These are phyloP conservation scores for Mamestra configurata DNA, from an alignment of 1,140 invertebrate species.

Conservation along the genomic window DNA sequence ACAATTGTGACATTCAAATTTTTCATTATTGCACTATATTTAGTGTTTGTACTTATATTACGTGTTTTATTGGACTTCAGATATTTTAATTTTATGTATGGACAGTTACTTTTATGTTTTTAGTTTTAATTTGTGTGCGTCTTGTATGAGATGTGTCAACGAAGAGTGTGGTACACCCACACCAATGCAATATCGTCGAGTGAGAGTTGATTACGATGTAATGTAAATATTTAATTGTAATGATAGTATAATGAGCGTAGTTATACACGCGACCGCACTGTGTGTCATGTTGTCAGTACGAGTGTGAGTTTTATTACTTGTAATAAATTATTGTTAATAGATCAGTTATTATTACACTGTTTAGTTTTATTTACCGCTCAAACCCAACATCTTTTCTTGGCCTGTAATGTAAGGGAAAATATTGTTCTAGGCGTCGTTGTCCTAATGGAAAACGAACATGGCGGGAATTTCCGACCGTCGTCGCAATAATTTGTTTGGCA, in stretches of 20 bases:
- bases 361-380: slow-evolving; percentile 63
- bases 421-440: no score
- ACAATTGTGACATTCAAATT: slow-evolving; percentile 24
- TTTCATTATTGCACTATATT: slow-evolving; percentile 26
- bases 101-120: slow-evolving; percentile 18
- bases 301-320: slow-evolving; percentile 81
- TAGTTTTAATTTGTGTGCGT: slow-evolving; percentile 20
- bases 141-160: neutral
- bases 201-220: slow-evolving; percentile 12
- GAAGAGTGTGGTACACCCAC: slow-evolving; percentile 4
- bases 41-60: slow-evolving; percentile 39
- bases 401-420: no score
- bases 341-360: slow-evolving; percentile 80
- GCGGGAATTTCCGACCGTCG: no score
- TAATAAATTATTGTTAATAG: slow-evolving; percentile 87
- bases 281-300: slow-evolving; percentile 76
- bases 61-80: slow-evolving; percentile 2
- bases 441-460: no score
- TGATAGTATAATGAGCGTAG: slow-evolving; percentile 33
- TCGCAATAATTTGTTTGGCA: no score
- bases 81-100: neutral
- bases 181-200: slow-evolving; percentile 46
- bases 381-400: no score
- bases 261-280: slow-evolving; percentile 64
- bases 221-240: slow-evolving; percentile 52